Percentiles rank a stretch among this genome's conserved stretches.
Evolutionary conservation across 2,113 vertebrate genomes (phyloP).

Genomic region (Scartelaos histophorus): DNA sequence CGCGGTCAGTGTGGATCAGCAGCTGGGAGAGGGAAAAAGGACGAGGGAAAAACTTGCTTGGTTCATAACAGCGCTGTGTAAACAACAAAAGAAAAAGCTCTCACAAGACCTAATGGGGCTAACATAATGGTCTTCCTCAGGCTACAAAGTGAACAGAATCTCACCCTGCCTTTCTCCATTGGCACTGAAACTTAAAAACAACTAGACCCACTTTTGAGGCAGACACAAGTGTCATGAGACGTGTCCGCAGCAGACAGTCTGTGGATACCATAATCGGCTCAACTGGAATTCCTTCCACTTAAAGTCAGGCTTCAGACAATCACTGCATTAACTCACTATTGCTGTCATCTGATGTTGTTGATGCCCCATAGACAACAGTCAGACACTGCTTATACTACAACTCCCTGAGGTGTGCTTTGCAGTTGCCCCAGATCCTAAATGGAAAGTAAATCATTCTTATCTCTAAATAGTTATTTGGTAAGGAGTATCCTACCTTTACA

Average conservation of each 20-base stretch:
- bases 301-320: constrained; percentile 70
- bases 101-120: constrained; percentile 40
- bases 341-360: constrained; percentile 71
- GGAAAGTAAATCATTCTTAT: constrained; percentile 16
- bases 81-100: constrained; percentile 44
- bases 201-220: constrained; percentile 26
- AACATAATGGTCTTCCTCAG: constrained; percentile 42
- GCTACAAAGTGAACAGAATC: constrained; percentile 39
- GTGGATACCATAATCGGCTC: constrained; percentile 60
- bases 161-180: constrained; percentile 46
- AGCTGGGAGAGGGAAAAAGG: constrained; percentile 56
- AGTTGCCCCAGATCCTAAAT: background rate
- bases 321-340: constrained; percentile 64
- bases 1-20: constrained; percentile 63
- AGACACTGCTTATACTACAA: constrained; percentile 37
- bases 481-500: background rate
- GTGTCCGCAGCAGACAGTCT: constrained; percentile 54
- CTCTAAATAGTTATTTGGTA: constrained; percentile 15
- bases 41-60: constrained; percentile 49
- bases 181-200: constrained; percentile 55
- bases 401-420: background rate
- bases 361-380: constrained; percentile 52
- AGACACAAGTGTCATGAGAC: constrained; percentile 62
- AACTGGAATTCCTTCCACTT: constrained; percentile 75
- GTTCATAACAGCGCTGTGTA: constrained; percentile 57